Evolutionary conservation across 2,888 invertebrate species (phyloP).

Genomic region (Caradrina clavipalpis): DNA sequence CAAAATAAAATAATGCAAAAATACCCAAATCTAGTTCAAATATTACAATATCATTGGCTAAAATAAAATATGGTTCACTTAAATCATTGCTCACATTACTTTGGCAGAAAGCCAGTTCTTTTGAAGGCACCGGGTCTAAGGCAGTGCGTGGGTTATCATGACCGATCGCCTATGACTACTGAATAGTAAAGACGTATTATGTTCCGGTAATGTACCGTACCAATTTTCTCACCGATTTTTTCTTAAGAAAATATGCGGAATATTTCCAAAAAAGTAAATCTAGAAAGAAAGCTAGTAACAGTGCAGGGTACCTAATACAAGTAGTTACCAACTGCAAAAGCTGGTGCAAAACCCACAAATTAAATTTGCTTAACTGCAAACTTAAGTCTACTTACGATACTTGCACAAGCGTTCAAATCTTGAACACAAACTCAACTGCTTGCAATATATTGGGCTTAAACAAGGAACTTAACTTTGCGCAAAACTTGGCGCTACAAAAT

Average conservation of each 20-base stretch:
- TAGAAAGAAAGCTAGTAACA: conserved; percentile 1
- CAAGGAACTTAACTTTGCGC: conserved; percentile 31
- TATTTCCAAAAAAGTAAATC: neutral
- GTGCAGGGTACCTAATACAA: neutral
- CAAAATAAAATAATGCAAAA: neutral
- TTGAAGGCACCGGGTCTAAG: conserved; percentile 2
- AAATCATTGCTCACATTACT: conserved; percentile 38
- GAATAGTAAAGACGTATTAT: conserved; percentile 43
- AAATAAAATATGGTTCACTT: conserved; percentile 42
- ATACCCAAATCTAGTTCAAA: neutral
- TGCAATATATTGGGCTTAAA: conserved; percentile 46
- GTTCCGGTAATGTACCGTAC: conserved; percentile 1
- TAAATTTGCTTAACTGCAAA: conserved; percentile 41
- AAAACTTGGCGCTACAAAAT: conserved; percentile 49
- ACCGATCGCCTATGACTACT: conserved; percentile 38
- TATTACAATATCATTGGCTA: conserved; percentile 15
- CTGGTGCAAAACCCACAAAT: conserved; percentile 28
- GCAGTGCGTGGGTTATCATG: conserved; percentile 42
- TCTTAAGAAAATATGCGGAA: neutral
- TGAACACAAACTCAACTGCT: conserved; percentile 44
- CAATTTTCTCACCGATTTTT: conserved; percentile 6
- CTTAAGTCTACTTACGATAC: conserved; percentile 34
- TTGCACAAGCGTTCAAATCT: conserved; percentile 38
- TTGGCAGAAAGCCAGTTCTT: conserved; percentile 47
- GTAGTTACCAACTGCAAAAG: conserved; percentile 3